A percentile compares a stretch with the other conserved stretches of the same genome.
phyloP scores from a whole-genome alignment of 2,797 vertebrate genomes.

The Sebastes kiyomatsui region DNA sequence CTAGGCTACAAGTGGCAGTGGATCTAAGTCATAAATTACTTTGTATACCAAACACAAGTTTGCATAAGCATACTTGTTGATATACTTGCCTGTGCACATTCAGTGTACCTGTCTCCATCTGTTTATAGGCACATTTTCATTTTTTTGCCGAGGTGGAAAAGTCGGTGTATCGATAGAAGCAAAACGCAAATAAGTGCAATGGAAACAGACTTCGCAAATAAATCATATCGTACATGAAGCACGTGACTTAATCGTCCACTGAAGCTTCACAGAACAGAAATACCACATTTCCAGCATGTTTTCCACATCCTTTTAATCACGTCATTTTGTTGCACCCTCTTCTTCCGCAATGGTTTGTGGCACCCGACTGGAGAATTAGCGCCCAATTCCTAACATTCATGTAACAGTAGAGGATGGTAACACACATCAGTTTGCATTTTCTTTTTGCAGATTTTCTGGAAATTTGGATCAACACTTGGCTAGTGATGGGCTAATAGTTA shows the following conservation, averaged over 20 bases:
- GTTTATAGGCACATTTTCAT: not conserved
- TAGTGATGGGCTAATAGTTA: not conserved
- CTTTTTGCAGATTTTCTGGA: not conserved
- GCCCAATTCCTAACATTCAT: not conserved
- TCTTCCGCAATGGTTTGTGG: not conserved
- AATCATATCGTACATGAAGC: not conserved
- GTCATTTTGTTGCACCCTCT: not conserved
- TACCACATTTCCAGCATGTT: not conserved
- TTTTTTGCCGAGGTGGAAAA: not conserved
- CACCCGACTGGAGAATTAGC: not conserved
- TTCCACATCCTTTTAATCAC: not conserved
- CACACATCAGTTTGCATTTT: not conserved
- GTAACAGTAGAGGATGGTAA: not conserved
- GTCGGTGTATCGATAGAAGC: not conserved
- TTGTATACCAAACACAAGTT: not conserved
- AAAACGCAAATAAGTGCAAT: not conserved
- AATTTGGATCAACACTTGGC: not conserved
- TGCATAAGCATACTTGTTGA: not conserved
- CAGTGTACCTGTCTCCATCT: no score
- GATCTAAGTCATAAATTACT: no score
- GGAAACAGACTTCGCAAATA: not conserved
- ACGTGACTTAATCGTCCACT: no score
- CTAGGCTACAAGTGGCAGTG: no score
- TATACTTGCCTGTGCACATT: not conserved
- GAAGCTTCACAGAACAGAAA: not conserved